Conservation (phyloP, 1,140 invertebrate genomes). For the Drosophila lacertosa region DNA sequence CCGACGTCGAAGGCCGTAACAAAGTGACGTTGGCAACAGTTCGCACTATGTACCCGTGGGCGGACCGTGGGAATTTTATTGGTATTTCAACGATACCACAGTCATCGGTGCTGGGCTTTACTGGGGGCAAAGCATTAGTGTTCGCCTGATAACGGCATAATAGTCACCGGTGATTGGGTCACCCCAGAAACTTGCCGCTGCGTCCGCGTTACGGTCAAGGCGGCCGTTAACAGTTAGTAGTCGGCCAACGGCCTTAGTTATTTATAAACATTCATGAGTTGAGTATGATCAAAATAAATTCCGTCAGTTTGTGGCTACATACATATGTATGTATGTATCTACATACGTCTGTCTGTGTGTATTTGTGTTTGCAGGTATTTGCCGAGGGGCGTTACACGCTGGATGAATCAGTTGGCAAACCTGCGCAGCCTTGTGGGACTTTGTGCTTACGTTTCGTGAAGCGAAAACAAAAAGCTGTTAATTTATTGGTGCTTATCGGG, state of each 20-base stretch:
- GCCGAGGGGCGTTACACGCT: not conserved
- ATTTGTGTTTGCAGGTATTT: not conserved
- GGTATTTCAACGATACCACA: not conserved
- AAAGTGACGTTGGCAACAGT: not conserved
- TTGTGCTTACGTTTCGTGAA: not conserved
- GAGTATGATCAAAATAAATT: constrained; percentile 1
- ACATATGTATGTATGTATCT: not conserved
- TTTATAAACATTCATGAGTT: not conserved
- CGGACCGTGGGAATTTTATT: not conserved
- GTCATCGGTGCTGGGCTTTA: not conserved
- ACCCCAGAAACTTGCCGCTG: constrained; percentile 17
- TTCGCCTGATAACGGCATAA: not conserved
- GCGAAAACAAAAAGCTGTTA: not conserved
- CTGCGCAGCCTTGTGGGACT: not conserved
- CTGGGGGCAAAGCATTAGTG: not conserved
- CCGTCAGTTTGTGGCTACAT: not conserved
- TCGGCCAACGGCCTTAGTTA: constrained; percentile 10
- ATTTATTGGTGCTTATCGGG: not conserved
- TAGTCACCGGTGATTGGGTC: constrained; percentile 12
- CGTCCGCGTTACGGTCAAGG: constrained; percentile 17
- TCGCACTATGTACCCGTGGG: constrained; percentile 1
- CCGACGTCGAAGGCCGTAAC: not conserved
- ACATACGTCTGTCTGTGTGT: not conserved
- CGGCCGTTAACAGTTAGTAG: not conserved
- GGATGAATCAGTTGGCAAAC: not conserved